These are phyloP conservation scores for Galbula dea DNA, from an alignment of 2,113 vertebrate genomes.

Conservation along the genomic window DNA sequence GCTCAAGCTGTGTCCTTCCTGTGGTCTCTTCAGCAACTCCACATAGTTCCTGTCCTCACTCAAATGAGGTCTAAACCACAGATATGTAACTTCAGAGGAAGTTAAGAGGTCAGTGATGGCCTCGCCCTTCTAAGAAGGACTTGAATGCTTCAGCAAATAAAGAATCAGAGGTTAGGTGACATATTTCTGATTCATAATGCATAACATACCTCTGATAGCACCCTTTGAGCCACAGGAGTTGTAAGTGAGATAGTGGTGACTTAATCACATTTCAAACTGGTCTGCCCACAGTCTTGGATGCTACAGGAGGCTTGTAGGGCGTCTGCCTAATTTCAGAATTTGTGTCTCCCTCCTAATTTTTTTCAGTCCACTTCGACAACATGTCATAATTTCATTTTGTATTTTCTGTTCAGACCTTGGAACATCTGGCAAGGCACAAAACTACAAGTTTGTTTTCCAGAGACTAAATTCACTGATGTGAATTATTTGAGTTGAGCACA, in stretches of 20 bases:
- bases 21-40: not conserved
- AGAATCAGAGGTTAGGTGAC: not conserved
- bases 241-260: not conserved
- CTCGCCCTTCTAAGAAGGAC: not conserved
- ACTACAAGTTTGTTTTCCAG: not conserved
- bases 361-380: not conserved
- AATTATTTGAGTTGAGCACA: not conserved
- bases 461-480: not conserved
- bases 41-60: not conserved
- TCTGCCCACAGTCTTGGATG: not conserved
- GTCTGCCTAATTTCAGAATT: not conserved
- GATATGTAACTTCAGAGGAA: not conserved
- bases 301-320: not conserved
- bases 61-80: not conserved
- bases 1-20: not conserved
- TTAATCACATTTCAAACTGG: not conserved
- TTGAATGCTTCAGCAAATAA: too few relatives aligned
- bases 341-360: not conserved
- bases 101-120: not conserved
- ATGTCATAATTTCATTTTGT: not conserved
- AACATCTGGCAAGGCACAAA: not conserved
- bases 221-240: not conserved
- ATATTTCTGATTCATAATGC: not conserved
- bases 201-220: not conserved
- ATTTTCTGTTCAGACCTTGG: not conserved